Evolutionary conservation across 2,797 vertebrate genomes (phyloP), one percentile per base, ranked within the genome.

Genomic region (Melanogrammus aeglefinus): DNA sequence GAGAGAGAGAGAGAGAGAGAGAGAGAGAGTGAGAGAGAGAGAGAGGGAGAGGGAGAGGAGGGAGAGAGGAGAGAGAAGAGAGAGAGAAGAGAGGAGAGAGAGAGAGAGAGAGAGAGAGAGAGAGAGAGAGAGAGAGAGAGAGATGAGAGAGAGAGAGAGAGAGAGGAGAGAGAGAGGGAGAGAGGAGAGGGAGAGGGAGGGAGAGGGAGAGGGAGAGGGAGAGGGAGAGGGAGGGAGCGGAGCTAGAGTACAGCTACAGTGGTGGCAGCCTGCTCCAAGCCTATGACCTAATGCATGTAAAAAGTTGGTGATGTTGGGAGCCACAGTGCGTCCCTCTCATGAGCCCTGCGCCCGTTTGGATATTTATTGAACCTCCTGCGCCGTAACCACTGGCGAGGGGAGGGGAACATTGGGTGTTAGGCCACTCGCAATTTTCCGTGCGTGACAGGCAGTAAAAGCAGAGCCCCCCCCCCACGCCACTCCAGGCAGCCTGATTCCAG

Each of bases 271-370:
- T 63, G 74, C 81, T 82, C 80, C 84, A 77, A 84, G 79, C 47
- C n/a, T 29, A 88, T 91, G 84, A 90, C 83, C 79, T 89, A 83
- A 88, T 88, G 83, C 87, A 91, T 85, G 87, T 91, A 86, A 84
- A 87, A 76, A 80, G 74, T 63, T 63, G 57, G 57, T 80, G 82
- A 83, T 73, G 76, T 73, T 75, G 63, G 66, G 74, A 38, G 72
- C 78, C 78, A 35, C 31, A 82, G 78, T 76, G 76, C 71, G 57
- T 76, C 72, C 79, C 76, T 80, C 79, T 82, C 73, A 79, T 80
- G 69, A 81, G 81, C 81, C 81, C 81, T 2, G 29, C 21, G 78
- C 71, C 44, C 80, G 71, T 86, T 79, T 85, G 76, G 75, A 47
- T 85, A 88, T 90, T 90, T 88, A 86, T 83, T 86, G 78, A 90